Base-by-base conservation (phyloP, 2,113 vertebrate genomes). In the Raphicerus campestris region DNA sequence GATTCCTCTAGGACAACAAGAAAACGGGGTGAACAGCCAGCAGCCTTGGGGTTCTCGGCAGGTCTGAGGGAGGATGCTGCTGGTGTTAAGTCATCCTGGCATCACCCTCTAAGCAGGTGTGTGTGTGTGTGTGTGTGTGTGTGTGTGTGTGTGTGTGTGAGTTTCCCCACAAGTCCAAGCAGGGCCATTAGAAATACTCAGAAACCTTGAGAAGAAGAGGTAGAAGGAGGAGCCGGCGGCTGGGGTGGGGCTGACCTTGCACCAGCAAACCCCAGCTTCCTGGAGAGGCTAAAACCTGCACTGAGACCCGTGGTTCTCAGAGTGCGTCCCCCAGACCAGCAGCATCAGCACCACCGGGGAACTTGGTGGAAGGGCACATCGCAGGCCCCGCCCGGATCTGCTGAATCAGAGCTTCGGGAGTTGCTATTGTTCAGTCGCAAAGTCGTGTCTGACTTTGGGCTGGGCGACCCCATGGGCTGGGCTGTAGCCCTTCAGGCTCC, bases 1-100 rank as follows among this genome's bases (percentile, higher is more conserved):
- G 77, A 4, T 1, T 5, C 80, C 32, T 35, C 28, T 11, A 16
- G 24, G 49, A 42, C 4, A 22, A 24, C 4, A 39, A n/a, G 60
- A 75, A 47, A 82, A 16, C 0, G 0, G 13, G 81, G 70, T 1
- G 17, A 30, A 7, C 0, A 4, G 20, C 24, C 30, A 1, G 28
- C 66, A 42, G 61, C 56, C 20, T 73, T 0, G 11, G 56, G 53
- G 47, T 32, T 61, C 24, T 28, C 13, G 0, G 49, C 2, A 35
- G 61, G 30, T 26, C 35, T 1, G 0, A 77, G 80, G 55, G 66
- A 63, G 45, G 32, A 13, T 10, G 78, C n/a, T 53, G 81, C 20
- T 17, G 17, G 32, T 26, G 39, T 0, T 0, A 42, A 15, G 13
- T 17, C 42, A 30, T 26, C 42, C 53, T 6, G 28, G 22, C 55